A percentile compares a stretch with the other conserved stretches of the same genome.
Evolutionary conservation across 2,888 invertebrate genomes (phyloP).

Genomic region (Xiphydria camelus): DNA sequence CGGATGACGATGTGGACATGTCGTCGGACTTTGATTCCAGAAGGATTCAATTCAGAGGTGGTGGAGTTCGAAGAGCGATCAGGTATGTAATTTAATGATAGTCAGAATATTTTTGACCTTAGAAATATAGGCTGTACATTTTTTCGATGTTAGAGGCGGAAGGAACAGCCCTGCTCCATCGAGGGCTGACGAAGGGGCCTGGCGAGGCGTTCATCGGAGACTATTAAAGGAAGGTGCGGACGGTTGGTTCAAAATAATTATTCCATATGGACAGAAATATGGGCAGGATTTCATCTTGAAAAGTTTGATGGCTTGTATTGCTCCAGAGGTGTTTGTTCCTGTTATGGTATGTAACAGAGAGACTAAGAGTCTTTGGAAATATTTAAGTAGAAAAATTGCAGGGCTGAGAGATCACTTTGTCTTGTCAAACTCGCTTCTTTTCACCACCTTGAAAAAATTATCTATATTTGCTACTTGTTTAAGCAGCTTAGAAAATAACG

Average conservation of each 20-base stretch:
- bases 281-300: conserved; percentile 68
- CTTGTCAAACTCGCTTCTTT: no score
- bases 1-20: conserved; percentile 16
- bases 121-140: neutral
- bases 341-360: conserved; percentile 52
- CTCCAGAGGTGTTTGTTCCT: conserved; percentile 71
- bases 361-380: no score
- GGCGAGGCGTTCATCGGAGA: neutral
- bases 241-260: conserved; percentile 23
- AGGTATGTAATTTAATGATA: conserved; percentile 3
- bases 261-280: conserved; percentile 73
- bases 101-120: neutral
- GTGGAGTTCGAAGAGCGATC: conserved; percentile 3
- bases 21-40: conserved; percentile 4
- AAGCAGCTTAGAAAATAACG: no score
- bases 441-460: no score
- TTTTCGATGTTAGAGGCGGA: neutral
- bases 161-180: conserved; percentile 9
- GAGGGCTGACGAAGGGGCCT: neutral
- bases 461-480: no score
- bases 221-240: conserved; percentile 1
- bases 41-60: conserved; percentile 1
- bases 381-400: no score
- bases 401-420: no score
- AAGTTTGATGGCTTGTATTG: conserved; percentile 63